Percentiles rank a stretch among this genome's conserved stretches.
Evolutionary conservation across 2,113 vertebrate genomes (phyloP).

Genomic region (Pedetes capensis): DNA sequence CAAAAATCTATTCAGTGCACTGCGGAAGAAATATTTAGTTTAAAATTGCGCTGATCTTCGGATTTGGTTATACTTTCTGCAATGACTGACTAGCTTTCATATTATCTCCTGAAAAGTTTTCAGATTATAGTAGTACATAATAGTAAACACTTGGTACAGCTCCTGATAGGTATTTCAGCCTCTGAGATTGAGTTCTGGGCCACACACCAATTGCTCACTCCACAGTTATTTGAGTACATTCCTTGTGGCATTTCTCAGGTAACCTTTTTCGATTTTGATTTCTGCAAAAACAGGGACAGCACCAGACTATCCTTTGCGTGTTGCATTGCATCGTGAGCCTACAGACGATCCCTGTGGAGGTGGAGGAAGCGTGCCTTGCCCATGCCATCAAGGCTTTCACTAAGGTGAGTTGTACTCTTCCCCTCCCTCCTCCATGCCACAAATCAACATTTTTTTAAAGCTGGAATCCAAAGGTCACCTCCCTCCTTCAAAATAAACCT

Average conservation of each 20-base stretch:
- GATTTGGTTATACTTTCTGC: not conserved
- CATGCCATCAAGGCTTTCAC: constrained; percentile 93
- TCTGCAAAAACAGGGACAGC: constrained; percentile 86
- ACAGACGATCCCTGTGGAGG: constrained; percentile 84
- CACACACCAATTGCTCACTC: not conserved
- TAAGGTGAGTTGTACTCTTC: constrained; percentile 83
- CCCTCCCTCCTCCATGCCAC: too few species aligned
- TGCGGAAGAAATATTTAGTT: not conserved
- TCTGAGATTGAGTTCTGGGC: not conserved
- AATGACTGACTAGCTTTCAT: not conserved
- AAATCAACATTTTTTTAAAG: not conserved
- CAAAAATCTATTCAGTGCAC: not conserved
- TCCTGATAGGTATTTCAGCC: not conserved
- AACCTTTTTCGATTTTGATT: constrained; percentile 28
- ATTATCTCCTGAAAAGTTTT: not conserved
- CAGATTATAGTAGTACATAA: not conserved
- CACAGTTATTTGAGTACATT: not conserved
- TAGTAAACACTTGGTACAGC: not conserved
- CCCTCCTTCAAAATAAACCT: not conserved
- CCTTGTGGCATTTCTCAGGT: constrained; percentile 20
- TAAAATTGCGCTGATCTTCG: not conserved
- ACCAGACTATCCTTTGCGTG: constrained; percentile 93
- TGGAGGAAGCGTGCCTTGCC: constrained; percentile 89
- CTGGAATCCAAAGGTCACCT: not conserved
- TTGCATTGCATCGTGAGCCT: constrained; percentile 91